These are phyloP conservation scores for Nipponacmea schrenckii DNA, from an alignment of 2,888 invertebrate species.

Conservation along the genomic window DNA sequence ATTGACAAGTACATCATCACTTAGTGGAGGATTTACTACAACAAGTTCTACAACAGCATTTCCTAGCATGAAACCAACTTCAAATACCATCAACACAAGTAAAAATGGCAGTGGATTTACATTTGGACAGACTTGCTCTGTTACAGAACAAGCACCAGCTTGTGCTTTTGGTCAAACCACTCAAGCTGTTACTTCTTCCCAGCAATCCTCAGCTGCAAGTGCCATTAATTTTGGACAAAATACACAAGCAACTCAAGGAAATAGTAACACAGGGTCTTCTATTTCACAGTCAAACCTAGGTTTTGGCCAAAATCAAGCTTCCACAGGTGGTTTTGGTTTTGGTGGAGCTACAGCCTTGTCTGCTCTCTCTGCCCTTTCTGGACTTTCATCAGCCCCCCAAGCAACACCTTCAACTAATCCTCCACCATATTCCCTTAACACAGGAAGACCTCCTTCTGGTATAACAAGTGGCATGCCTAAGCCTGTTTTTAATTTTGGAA, in stretches of 20 bases:
- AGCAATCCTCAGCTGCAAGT: background rate
- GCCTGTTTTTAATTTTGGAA: background rate
- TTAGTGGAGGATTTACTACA: too few relatives aligned
- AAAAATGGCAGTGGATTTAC: background rate
- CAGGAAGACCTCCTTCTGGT: too few relatives aligned
- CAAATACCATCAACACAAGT: too few relatives aligned
- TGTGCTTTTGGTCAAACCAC: background rate
- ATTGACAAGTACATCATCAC: too few relatives aligned
- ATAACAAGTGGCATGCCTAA: background rate
- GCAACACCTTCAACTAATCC: background rate
- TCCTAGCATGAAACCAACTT: too few relatives aligned
- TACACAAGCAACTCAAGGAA: background rate
- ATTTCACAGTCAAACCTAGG: background rate
- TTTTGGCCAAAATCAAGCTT: background rate
- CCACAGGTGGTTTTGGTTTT: background rate
- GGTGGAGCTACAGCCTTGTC: conserved; percentile 1
- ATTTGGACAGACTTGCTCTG: background rate
- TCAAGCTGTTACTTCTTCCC: background rate
- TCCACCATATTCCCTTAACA: background rate
- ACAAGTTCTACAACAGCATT: too few relatives aligned
- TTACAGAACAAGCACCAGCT: background rate
- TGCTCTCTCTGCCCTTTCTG: background rate
- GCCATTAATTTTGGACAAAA: background rate
- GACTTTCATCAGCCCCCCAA: background rate
- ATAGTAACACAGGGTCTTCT: background rate